Percentiles rank a stretch among this genome's conserved stretches.
Conservation (phyloP, 2,888 invertebrate genomes). For the Athalia circularis region DNA sequence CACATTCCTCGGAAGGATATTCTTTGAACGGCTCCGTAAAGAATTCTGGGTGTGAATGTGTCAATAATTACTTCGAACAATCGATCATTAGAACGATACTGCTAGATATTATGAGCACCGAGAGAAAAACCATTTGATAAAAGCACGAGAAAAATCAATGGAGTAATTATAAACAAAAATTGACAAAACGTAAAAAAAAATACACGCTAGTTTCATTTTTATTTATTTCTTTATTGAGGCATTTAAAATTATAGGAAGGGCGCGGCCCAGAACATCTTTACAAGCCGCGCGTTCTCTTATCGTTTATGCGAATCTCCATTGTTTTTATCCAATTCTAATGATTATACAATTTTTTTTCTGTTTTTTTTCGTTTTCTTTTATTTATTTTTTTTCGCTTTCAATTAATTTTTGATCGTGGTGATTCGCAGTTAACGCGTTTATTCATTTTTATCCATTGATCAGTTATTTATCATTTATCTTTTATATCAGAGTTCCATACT, state of each 20-base stretch:
- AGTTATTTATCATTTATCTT: constrained; percentile 7
- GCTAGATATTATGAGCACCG: neutral
- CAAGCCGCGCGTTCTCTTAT: constrained; percentile 50
- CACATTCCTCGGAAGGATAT: constrained; percentile 21
- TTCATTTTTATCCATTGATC: neutral
- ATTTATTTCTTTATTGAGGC: constrained; percentile 58
- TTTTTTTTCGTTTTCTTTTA: neutral
- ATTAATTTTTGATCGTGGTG: neutral
- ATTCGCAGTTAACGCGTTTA: no score
- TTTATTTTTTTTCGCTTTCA: neutral
- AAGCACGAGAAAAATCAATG: constrained; percentile 20
- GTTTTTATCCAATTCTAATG: constrained; percentile 15
- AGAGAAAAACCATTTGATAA: constrained; percentile 34
- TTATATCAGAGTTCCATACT: constrained; percentile 29
- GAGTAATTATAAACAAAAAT: constrained; percentile 1
- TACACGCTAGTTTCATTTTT: constrained; percentile 48
- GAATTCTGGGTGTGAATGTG: constrained; percentile 30
- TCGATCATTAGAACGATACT: constrained; percentile 11
- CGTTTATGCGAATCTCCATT: neutral
- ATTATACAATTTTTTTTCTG: constrained; percentile 30
- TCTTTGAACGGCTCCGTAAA: constrained; percentile 36
- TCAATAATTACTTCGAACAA: neutral
- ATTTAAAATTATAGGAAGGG: constrained; percentile 57
- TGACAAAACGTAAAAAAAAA: constrained; percentile 44
- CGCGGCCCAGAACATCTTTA: constrained; percentile 54